Conservation (phyloP, 2,797 vertebrate species). For the Steatocranus sp. region DNA sequence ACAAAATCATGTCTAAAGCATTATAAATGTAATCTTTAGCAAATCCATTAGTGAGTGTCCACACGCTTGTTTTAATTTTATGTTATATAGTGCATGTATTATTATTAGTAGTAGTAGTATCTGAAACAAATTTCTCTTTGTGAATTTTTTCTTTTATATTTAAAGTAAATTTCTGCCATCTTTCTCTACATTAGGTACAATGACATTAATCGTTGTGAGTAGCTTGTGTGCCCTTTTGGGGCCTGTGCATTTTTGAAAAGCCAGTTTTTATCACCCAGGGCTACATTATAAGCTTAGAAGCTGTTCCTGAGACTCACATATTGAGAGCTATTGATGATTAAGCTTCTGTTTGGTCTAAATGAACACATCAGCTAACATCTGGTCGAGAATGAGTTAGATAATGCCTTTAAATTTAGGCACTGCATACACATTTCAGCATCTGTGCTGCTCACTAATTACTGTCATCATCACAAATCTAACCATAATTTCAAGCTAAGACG, state of each 20-base stretch:
- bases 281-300: neutral
- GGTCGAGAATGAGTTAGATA: constrained; percentile 26
- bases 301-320: neutral
- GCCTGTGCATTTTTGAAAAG: neutral
- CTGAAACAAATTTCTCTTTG: neutral
- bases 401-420: constrained; percentile 20
- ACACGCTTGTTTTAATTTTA: neutral
- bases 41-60: neutral
- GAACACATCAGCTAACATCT: constrained; percentile 35
- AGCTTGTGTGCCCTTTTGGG: neutral
- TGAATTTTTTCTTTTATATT: neutral
- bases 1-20: neutral
- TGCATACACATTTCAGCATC: constrained; percentile 36
- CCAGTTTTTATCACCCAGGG: neutral
- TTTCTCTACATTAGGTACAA: neutral
- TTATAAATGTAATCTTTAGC: neutral
- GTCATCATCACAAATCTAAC: constrained; percentile 37
- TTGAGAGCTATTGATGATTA: neutral
- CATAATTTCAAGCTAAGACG: constrained; percentile 34
- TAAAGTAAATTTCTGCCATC: neutral
- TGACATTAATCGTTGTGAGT: neutral
- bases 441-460: constrained; percentile 45
- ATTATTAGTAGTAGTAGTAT: accelerated
- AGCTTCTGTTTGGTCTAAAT: neutral
- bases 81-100: neutral